These are phyloP conservation scores for Orthosia incerta DNA, from an alignment of 2,888 invertebrate genomes.

Conservation along the genomic window DNA sequence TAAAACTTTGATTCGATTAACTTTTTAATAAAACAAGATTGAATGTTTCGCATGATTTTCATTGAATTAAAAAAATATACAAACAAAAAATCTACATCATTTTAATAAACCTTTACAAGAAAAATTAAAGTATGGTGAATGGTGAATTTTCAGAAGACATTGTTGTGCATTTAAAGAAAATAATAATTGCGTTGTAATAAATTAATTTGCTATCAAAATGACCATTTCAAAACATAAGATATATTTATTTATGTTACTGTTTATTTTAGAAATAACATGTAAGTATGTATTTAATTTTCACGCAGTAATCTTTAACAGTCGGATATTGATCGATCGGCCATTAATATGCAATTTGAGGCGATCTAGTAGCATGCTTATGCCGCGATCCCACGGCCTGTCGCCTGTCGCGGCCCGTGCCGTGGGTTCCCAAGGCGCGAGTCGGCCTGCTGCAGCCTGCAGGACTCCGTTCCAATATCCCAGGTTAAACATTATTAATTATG, in stretches of 20 bases:
- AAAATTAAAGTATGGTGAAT: neutral
- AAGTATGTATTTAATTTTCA: slow-evolving; percentile 9
- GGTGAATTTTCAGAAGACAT: neutral
- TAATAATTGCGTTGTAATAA: too few relatives aligned
- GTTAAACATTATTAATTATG: too few relatives aligned
- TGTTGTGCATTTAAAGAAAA: neutral
- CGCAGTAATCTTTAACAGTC: too few relatives aligned
- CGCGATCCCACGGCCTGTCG: too few relatives aligned
- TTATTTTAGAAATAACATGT: slow-evolving; percentile 15
- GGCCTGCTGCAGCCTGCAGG: too few relatives aligned
- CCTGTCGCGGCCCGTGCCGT: too few relatives aligned
- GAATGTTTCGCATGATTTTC: neutral
- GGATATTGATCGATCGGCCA: too few relatives aligned
- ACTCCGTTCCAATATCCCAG: too few relatives aligned
- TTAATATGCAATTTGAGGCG: too few relatives aligned
- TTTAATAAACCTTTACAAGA: neutral
- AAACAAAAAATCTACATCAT: neutral
- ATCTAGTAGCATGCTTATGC: too few relatives aligned
- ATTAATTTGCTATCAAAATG: slow-evolving; percentile 3
- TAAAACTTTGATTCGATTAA: slow-evolving; percentile 45
- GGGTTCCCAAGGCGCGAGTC: too few relatives aligned
- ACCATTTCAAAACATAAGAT: neutral
- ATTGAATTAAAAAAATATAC: neutral
- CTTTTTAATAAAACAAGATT: slow-evolving; percentile 41
- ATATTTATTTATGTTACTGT: neutral